Conservation (phyloP, 1,140 invertebrate species). For the Camponotus floridanus region DNA sequence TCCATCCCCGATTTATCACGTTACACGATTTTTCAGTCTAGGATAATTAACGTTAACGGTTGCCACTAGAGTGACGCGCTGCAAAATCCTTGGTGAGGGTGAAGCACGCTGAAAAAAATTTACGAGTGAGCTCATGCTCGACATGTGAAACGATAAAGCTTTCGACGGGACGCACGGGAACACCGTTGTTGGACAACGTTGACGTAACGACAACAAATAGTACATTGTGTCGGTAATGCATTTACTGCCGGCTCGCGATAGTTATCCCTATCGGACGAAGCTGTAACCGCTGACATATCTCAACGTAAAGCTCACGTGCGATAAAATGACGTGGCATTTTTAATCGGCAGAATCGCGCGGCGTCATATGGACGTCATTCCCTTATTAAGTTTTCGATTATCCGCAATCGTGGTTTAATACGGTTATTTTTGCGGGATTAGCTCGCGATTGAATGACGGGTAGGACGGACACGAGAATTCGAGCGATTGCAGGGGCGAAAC, state of each 20-base stretch:
- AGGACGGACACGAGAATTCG: slow-evolving; percentile 60
- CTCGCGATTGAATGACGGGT: slow-evolving; percentile 63
- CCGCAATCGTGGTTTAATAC: slow-evolving; percentile 73
- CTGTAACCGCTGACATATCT: slow-evolving; percentile 19
- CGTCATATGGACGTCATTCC: slow-evolving; percentile 22
- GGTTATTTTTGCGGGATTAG: slow-evolving; percentile 76
- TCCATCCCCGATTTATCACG: slow-evolving; percentile 68
- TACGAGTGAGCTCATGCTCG: slow-evolving; percentile 26
- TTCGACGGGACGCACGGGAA: slow-evolving; percentile 37
- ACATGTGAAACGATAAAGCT: slow-evolving; percentile 43
- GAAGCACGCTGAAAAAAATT: slow-evolving; percentile 36
- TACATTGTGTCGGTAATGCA: slow-evolving; percentile 37
- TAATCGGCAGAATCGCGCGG: neutral
- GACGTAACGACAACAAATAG: slow-evolving; percentile 45
- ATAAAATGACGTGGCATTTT: slow-evolving; percentile 24
- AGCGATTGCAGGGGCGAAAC: slow-evolving; percentile 67
- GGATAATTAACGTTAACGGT: slow-evolving; percentile 53
- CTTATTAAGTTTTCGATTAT: slow-evolving; percentile 76
- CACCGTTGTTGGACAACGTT: slow-evolving; percentile 33
- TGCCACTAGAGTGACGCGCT: slow-evolving; percentile 28
- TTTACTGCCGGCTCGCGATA: slow-evolving; percentile 35
- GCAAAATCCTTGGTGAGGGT: slow-evolving; percentile 43
- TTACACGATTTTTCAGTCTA: slow-evolving; percentile 63
- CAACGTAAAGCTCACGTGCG: slow-evolving; percentile 14
- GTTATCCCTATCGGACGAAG: slow-evolving; percentile 41